Base-by-base conservation (phyloP, 2,888 invertebrate genomes). In the Diploptera punctata region DNA sequence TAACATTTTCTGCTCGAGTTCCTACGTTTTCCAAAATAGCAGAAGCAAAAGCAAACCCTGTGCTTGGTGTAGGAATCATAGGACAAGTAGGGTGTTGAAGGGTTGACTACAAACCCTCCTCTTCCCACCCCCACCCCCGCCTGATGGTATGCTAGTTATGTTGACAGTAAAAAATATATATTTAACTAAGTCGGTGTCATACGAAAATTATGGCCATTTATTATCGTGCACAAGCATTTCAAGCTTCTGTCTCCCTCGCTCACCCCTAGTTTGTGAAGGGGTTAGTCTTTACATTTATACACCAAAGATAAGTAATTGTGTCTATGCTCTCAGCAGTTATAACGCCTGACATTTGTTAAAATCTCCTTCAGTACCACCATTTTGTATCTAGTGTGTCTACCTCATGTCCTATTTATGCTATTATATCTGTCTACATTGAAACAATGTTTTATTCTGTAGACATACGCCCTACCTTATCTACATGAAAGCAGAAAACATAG, bases 301-400 rank as follows among this genome's bases (percentile, higher is more conserved):
- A 71, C 71, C 71, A 65, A 71, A 71, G 71, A 71, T 71, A 71
- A 71, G 71, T 71, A 71, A 71, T 71, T 71, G 71, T 71, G 65
- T 71, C 44, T 26, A 47, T 65, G 65, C 44, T 44, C 47, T 65
- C 65, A 65, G 43, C 47, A 21, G 65, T n/a, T 21, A 38, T 26
- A 65, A 47, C 65, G 31, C n/a, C 21, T 44, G 65, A 65, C 65
- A 65, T 65, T 65, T 47, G 65, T 65, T 65, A 44, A 65, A 65
- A 44, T n/a, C 18, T 65, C 65, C n/a, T n/a, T n/a, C n/a, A n/a
- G n/a, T n/a, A n/a, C n/a, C n/a, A n/a, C n/a, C n/a, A n/a, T n/a
- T n/a, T n/a, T n/a, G n/a, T n/a, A n/a, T n/a, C n/a, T n/a, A n/a
- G n/a, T n/a, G n/a, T n/a, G n/a, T n/a, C n/a, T n/a, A n/a, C n/a